Evolutionary conservation across 1,140 invertebrate genomes (phyloP), one percentile per base, ranked within the genome.

Genomic region (Steinernema khuongi): DNA sequence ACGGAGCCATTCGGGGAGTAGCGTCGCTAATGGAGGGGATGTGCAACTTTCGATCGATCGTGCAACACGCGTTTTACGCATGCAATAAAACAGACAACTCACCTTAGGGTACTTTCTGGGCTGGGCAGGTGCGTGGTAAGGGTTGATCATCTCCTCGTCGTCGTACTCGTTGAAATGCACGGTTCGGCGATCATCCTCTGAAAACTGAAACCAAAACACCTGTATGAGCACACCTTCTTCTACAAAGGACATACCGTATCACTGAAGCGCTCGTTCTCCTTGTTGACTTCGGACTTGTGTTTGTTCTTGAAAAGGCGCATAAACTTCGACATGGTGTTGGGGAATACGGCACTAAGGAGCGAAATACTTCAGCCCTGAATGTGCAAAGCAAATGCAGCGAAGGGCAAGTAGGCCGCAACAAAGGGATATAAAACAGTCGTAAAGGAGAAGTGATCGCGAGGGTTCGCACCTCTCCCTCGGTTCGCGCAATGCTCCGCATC

Each of bases 251-350:
- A n/a, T 26, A 60, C 50, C 4, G 50, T 60, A 17, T 60, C 50
- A 22, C 50, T 60, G 50, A 60, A 60, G 26, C 50, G 50, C 19
- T 60, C 50, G 22, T 60, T 60, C 50, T 60, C 50, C 50, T 60
- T 60, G 50, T 60, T 60, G 50, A n/a, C 4, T 4, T 60, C 50
- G 19, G 50, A 60, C 19, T 60, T 60, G 50, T 60, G 11, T 26
- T 60, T 60, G 19, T 60, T 60, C 22, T 60, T 60, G 50, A 60
- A 60, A 26, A 60, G 50, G 7, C 50, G 50, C 50, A 60, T 60
- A 22, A 60, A 60, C 22, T 60, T 60, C 11, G 50, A 7, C 50
- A 60, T 60, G 4, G 11, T 26, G 50, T 7, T 26, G 22, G 19
- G 50, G 4, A 22, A 17, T 60, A 14, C 22, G 7, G 11, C 14